These are phyloP conservation scores for Brachyhypopomus gauderio DNA, from an alignment of 2,113 vertebrate genomes.

Conservation along the genomic window DNA sequence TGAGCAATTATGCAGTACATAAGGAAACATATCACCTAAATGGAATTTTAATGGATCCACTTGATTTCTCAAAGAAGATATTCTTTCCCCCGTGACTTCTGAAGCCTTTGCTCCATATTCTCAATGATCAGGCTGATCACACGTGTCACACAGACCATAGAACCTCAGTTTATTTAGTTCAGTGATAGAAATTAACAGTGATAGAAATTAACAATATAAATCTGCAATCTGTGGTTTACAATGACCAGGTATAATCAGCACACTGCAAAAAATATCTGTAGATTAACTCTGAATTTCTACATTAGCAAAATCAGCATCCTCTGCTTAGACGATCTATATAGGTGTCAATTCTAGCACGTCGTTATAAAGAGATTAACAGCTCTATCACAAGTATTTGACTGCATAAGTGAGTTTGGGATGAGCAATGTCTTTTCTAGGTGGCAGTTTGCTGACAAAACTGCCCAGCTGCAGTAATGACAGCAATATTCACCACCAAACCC, in stretches of 20 bases:
- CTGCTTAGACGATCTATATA: no score
- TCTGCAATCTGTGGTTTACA: neutral
- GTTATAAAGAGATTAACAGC: no score
- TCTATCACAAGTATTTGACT: no score
- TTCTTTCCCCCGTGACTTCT: slow-evolving; percentile 50
- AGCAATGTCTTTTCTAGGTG: neutral
- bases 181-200: no score
- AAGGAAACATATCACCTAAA: slow-evolving; percentile 61
- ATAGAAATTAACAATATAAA: slow-evolving; percentile 6
- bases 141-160: slow-evolving; percentile 6
- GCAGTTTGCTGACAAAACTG: slow-evolving; percentile 18
- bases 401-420: neutral
- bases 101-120: slow-evolving; percentile 17
- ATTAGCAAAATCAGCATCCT: no score
- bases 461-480: slow-evolving; percentile 30
- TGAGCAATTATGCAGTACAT: slow-evolving; percentile 60
- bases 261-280: neutral
- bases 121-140: slow-evolving; percentile 38
- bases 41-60: slow-evolving; percentile 57
- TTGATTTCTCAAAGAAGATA: slow-evolving; percentile 61
- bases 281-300: neutral
- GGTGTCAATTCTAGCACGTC: no score
- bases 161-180: slow-evolving; percentile 22
- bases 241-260: neutral
- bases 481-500: slow-evolving; percentile 10